Evolutionary conservation across 2,797 vertebrate species (phyloP).

Genomic region (Lutjanus argentimaculatus): DNA sequence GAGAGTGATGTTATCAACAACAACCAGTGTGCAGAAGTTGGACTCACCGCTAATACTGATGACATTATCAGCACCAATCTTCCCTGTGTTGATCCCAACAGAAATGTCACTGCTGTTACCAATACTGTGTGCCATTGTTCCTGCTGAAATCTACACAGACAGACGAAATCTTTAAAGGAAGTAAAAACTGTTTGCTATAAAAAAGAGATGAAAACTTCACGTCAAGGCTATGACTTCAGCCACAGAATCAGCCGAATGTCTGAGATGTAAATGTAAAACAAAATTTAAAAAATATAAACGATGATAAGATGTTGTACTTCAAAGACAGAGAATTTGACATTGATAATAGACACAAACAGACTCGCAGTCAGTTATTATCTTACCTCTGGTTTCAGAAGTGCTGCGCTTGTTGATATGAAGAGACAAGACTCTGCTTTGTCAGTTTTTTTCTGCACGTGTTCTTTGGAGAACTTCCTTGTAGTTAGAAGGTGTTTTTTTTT

Average conservation of each 20-base stretch:
- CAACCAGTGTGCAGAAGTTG: neutral
- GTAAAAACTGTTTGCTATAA: neutral
- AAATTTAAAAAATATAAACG: neutral
- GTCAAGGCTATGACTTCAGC: too few species aligned
- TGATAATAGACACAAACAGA: neutral
- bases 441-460: neutral
- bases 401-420: neutral
- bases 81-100: neutral
- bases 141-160: neutral
- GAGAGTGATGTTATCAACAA: too few species aligned
- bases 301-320: neutral
- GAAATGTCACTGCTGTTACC: slow-evolving; percentile 3
- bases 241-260: neutral
- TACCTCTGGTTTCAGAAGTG: slow-evolving; percentile 8
- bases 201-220: too few species aligned
- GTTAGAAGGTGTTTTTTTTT: neutral
- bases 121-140: slow-evolving; percentile 16
- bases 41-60: slow-evolving; percentile 17
- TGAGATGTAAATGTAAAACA: neutral
- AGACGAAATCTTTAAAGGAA: neutral
- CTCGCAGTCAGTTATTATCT: neutral
- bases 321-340: neutral
- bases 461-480: neutral
- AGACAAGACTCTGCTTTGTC: neutral
- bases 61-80: neutral